Base-by-base conservation (phyloP, 2,888 invertebrate genomes). In the Andrena fulva region DNA sequence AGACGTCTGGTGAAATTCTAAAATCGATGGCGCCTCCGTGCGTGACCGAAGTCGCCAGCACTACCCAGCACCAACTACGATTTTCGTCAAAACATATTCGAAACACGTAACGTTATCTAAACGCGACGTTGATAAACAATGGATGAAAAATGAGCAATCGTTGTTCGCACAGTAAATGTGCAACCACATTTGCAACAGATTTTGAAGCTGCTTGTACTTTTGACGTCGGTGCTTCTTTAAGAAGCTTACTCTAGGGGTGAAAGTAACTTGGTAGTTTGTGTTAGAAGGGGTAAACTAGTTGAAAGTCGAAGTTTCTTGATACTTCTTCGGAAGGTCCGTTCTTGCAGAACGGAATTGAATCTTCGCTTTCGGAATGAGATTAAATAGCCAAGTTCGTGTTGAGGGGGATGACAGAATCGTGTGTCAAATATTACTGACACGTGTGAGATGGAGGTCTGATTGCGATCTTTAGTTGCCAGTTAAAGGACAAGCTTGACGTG, bases 21-120 rank as follows among this genome's bases (percentile, higher is more conserved):
- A 77, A 82, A 77, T 69, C 82, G 48, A 80, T 76, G 62, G 20
- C 8, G 24, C 3, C 8, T 20, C 2, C 12, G 48, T 70, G 52
- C 12, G 27, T 42, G 24, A 52, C 24, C 1, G 2, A 2, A n/a
- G 8, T 6, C 31, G 29, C 6, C 24, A 27, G 24, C 10, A 56
- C 24, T 27, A 27, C 10, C 24, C 56, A 24, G 24, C 27, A 10
- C 56, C 10, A 27, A 24, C 24, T 12, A 10, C 10, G 8, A 56
- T 56, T 56, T 42, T 27, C 56, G 24, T 20, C 52, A 10, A 4
- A 3, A 56, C 24, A 56, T 24, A 20, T 56, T 56, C 10, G n/a
- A 52, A 56, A 10, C 24, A 56, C 3, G 4, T 24, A 56, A 20
- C 12, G 8, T 8, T 24, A 62, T 62, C 16, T 10, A 62, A 62